These are phyloP conservation scores for Zalophus californianus DNA, from an alignment of 2,797 vertebrate genomes.

Conservation along the genomic window DNA sequence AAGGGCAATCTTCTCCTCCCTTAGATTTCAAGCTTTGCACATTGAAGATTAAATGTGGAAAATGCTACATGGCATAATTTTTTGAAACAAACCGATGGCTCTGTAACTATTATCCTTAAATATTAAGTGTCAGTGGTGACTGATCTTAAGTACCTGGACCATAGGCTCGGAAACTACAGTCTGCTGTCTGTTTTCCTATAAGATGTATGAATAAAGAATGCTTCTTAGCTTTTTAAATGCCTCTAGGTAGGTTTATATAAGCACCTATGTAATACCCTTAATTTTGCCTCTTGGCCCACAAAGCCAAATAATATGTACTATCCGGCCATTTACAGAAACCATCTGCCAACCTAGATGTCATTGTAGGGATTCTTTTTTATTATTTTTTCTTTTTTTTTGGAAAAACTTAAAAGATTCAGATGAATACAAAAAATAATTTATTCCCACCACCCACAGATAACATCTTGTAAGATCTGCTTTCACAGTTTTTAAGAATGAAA, in stretches of 20 bases:
- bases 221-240: neutral
- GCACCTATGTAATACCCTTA: neutral
- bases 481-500: neutral
- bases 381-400: neutral
- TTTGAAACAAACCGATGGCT: neutral
- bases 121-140: neutral
- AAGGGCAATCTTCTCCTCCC: neutral
- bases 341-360: neutral
- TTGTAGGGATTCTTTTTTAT: neutral
- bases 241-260: neutral
- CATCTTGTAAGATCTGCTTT: neutral
- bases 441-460: neutral
- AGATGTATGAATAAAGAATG: neutral
- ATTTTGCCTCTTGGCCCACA: neutral
- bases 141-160: neutral
- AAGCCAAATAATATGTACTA: neutral
- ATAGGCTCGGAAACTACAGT: neutral
- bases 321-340: neutral
- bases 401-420: constrained; percentile 24
- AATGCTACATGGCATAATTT: neutral
- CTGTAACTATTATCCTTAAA: neutral
- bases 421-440: constrained; percentile 19
- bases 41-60: neutral
- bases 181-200: neutral
- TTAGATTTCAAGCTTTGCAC: neutral